A percentile compares a stretch with the other conserved stretches of the same genome.
Conservation (phyloP, 2,797 vertebrate genomes). For the Microhierax caerulescens region DNA sequence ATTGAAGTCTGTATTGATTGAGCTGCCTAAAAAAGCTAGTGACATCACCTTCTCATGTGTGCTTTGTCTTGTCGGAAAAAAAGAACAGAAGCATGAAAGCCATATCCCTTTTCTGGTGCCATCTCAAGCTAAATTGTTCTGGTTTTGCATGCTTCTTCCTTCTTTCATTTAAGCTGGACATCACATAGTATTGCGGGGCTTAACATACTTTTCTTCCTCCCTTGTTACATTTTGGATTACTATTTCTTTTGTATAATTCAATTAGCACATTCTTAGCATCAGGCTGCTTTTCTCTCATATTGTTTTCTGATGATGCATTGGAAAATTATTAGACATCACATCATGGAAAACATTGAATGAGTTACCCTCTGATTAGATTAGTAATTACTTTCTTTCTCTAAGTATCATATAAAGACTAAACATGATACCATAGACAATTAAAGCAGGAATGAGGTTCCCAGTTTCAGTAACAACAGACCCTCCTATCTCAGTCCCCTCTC, state of each 20-base stretch:
- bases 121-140: neutral
- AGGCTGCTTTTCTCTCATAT: neutral
- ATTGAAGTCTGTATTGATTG: neutral
- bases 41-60: neutral
- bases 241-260: neutral
- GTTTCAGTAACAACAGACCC: neutral
- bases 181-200: neutral
- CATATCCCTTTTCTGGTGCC: neutral
- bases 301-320: neutral
- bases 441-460: neutral
- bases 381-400: neutral
- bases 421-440: neutral
- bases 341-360: neutral
- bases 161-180: neutral
- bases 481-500: neutral
- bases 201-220: neutral
- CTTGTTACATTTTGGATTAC: neutral
- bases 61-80: neutral
- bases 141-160: neutral
- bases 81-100: neutral
- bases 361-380: neutral
- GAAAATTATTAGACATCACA: neutral
- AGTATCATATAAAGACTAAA: neutral
- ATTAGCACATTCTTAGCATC: neutral
- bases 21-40: neutral